Conservation (phyloP, 2,888 invertebrate species). For the Stenotaenia linearis region DNA sequence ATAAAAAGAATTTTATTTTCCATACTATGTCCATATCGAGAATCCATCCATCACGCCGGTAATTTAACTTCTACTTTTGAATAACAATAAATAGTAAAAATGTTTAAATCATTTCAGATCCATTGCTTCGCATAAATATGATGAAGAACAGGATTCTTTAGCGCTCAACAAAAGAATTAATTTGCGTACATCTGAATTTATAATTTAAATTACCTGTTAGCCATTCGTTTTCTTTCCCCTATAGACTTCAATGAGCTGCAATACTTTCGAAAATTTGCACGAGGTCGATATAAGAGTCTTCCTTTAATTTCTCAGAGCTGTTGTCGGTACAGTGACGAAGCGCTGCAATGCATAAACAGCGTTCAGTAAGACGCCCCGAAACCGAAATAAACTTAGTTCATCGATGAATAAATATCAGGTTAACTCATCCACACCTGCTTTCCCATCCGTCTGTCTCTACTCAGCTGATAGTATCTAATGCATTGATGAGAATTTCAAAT, state of each 20-base stretch:
- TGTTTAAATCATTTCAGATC: not conserved
- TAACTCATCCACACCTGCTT: not conserved
- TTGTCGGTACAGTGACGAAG: not conserved
- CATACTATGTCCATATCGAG: not conserved
- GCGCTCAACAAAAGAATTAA: not conserved
- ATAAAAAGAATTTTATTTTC: not conserved
- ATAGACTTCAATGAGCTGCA: not conserved
- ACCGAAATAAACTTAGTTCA: not conserved
- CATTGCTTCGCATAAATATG: not conserved
- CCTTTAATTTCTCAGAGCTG: not conserved
- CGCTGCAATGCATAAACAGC: not conserved
- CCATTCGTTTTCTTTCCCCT: no score
- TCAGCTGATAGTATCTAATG: not conserved
- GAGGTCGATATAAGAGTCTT: not conserved
- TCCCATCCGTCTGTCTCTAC: not conserved
- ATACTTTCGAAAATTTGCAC: not conserved
- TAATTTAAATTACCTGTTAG: no score
- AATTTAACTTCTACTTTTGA: not conserved
- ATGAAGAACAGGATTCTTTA: not conserved
- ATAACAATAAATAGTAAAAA: not conserved
- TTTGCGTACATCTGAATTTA: not conserved
- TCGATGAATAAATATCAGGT: not conserved
- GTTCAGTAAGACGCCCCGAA: not conserved
- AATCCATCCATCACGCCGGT: not conserved
- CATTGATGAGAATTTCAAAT: not conserved